Conservation (phyloP, 2,888 invertebrate species). For the Meta bourneti region DNA sequence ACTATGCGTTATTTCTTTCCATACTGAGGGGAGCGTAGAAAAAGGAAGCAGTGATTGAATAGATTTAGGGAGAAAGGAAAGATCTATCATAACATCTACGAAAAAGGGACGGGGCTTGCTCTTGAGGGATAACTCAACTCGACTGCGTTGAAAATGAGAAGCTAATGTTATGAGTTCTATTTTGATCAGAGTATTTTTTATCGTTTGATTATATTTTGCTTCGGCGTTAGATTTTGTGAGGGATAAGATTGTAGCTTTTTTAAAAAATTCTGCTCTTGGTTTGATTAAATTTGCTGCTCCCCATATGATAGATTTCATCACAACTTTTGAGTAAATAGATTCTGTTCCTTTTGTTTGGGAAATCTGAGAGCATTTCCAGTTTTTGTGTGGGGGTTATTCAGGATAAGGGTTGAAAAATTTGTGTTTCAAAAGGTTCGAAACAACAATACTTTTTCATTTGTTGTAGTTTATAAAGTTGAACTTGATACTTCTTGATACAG, state of each 20-base stretch:
- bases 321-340: background rate
- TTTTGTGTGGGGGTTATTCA: background rate
- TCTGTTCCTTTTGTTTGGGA: background rate
- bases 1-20: background rate
- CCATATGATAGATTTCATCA: background rate
- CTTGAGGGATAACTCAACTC: background rate
- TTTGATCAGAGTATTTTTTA: background rate
- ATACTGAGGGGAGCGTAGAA: background rate
- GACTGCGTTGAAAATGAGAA: background rate
- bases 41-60: background rate
- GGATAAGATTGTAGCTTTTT: background rate
- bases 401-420: background rate
- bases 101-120: background rate
- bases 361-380: background rate
- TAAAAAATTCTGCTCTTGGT: background rate
- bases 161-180: constrained; percentile 1
- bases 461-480: too few relatives aligned
- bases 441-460: background rate
- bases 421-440: background rate
- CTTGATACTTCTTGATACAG: too few relatives aligned
- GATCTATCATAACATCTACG: constrained; percentile 1
- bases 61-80: background rate
- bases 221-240: background rate
- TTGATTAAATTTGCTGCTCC: background rate
- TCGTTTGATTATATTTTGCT: background rate